Evolutionary conservation across 1,140 invertebrate species (phyloP).

Genomic region (Venustaconcha ellipsiformis): DNA sequence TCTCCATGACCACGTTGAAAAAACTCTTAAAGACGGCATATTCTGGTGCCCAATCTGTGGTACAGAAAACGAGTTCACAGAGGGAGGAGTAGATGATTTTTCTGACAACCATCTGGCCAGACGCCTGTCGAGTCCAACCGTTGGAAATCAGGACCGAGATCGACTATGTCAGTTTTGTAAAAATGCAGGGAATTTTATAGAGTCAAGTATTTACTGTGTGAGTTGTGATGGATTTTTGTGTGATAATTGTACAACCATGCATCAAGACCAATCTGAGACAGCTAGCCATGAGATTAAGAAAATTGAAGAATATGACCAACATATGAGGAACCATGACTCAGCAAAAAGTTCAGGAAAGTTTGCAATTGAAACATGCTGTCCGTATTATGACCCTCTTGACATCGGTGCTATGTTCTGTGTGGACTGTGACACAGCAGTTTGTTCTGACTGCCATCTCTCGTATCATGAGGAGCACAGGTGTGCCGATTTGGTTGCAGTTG

Average conservation of each 20-base stretch:
- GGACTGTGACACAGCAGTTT: constrained; percentile 55
- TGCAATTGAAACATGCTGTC: constrained; percentile 49
- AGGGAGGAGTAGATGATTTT: constrained; percentile 22
- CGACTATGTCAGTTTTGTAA: constrained; percentile 42
- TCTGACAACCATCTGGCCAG: constrained; percentile 53
- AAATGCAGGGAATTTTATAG: constrained; percentile 44
- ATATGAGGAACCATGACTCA: constrained; percentile 20
- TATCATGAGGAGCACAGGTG: constrained; percentile 52
- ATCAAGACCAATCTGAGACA: constrained; percentile 34
- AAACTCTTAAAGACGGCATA: constrained; percentile 28
- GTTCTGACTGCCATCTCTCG: constrained; percentile 48
- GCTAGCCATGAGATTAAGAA: constrained; percentile 41
- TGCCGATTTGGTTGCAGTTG: constrained; percentile 55
- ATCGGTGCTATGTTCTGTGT: constrained; percentile 58
- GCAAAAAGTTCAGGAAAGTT: constrained; percentile 10
- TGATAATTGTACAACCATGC: constrained; percentile 34
- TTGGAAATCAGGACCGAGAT: constrained; percentile 23
- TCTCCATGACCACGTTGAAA: constrained; percentile 65
- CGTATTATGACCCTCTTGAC: constrained; percentile 56
- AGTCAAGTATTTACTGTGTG: constrained; percentile 44
- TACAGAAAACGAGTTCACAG: constrained; percentile 37
- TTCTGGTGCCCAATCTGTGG: constrained; percentile 54
- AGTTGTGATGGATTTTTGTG: constrained; percentile 57
- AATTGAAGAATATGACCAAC: constrained; percentile 34
- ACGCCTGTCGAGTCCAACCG: constrained; percentile 45